Evolutionary conservation across 1,140 invertebrate species (phyloP), one percentile per base, ranked within the genome.

Genomic region (Phymastichus coffea): DNA sequence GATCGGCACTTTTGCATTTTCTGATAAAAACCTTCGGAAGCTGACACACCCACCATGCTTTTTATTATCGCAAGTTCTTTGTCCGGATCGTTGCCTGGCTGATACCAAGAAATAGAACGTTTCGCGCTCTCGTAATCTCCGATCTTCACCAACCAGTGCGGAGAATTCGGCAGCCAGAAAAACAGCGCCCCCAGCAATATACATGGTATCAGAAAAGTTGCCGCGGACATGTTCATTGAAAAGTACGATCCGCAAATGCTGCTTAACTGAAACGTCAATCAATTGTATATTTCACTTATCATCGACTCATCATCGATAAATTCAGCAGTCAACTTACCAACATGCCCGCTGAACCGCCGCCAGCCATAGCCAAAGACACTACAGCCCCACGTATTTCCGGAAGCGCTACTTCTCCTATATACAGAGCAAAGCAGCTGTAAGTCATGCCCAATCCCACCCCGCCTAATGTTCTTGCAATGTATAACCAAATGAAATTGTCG

Each of bases 161-260:
- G 89, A n/a, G 88, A 87, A 74, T 91, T 88, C 0, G 88, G 88
- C 72, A 89, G 82, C 49, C 83, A 84, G 38, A 80, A 79, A 49
- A 49, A n/a, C 9, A 51, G 20, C 2, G 28, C 6, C 3, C 10
- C 14, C 1, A 19, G 23, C 3, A 43, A 2, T 35, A 63, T n/a
- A 20, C 51, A 62, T 33, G 86, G 38, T 12, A 74, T 71, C 47
- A 72, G 63, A 10, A 35, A 52, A 4, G 23, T 9, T 10, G 17
- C 22, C 20, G 49, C 17, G 2, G 49, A 38, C 4, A 35, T 14
- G 8, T 23, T 3, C 49, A 52, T 52, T 20, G 35, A n/a, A 0
- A 38, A 20, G 9, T 37, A 37, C n/a, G 33, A 38, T 14, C 49
- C 49, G 20, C 49, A 52, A 7, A 52, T n/a, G 22, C 49, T 52